A percentile compares a stretch with the other conserved stretches of the same genome.
These are phyloP conservation scores for Blomia tropicalis DNA, from an alignment of 2,888 invertebrate species.

Conservation along the genomic window DNA sequence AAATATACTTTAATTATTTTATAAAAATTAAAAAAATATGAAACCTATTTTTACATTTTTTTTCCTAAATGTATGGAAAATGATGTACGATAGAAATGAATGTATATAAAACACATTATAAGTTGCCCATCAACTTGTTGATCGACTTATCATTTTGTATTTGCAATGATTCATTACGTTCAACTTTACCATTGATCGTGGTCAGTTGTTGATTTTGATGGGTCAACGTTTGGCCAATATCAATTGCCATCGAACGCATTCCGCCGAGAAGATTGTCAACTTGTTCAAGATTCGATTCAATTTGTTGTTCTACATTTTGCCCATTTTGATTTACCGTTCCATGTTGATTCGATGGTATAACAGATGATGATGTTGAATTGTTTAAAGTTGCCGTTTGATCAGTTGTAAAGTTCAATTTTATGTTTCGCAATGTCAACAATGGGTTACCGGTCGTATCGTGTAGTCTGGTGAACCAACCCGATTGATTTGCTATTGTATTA, in stretches of 20 bases:
- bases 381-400: neutral
- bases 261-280: constrained; percentile 96
- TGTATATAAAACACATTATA: too few relatives aligned
- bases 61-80: too few relatives aligned
- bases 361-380: neutral
- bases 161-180: neutral
- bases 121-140: too few relatives aligned
- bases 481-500: neutral
- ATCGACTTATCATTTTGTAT: too few relatives aligned
- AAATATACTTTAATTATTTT: too few relatives aligned
- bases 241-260: constrained; percentile 96
- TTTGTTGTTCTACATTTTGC: constrained; percentile 59
- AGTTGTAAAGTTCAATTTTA: neutral
- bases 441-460: too few relatives aligned
- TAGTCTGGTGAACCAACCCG: too few relatives aligned
- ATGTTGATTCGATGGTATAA: neutral
- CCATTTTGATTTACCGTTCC: neutral
- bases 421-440: neutral
- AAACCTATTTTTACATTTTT: too few relatives aligned
- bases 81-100: too few relatives aligned
- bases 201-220: constrained; percentile 95
- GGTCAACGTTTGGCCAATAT: constrained; percentile 94
- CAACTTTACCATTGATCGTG: constrained; percentile 89
- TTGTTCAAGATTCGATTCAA: constrained; percentile 96
- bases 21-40: too few relatives aligned